phyloP scores from a whole-genome alignment of 2,797 vertebrate species.

The Rhincodon typus region DNA sequence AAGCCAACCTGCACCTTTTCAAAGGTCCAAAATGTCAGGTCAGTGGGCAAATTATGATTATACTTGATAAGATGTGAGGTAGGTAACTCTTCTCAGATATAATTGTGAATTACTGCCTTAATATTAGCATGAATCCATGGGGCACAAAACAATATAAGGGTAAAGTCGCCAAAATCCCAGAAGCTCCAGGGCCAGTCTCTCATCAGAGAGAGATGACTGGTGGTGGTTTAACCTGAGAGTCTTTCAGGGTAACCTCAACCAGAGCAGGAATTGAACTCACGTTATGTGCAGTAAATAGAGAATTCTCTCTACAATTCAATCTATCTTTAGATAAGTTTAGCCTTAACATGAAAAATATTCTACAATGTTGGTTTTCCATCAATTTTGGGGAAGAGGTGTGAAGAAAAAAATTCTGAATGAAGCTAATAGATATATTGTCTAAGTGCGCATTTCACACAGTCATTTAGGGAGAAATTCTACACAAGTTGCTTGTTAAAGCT shows the following conservation, averaged over 20 bases:
- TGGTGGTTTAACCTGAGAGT: no score
- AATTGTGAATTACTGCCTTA: not conserved
- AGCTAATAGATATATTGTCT: not conserved
- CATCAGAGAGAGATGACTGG: no score
- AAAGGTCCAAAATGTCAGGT: not conserved
- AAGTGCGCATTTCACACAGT: not conserved
- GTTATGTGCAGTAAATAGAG: not conserved
- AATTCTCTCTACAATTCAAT: not conserved
- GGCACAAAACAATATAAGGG: not conserved
- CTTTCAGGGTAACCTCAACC: no score
- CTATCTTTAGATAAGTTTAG: not conserved
- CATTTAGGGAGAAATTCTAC: not conserved
- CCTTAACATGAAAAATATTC: not conserved
- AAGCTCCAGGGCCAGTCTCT: no score
- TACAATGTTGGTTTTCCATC: not conserved
- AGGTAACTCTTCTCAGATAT: not conserved
- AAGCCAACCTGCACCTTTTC: not conserved
- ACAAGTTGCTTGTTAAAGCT: not conserved
- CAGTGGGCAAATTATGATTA: no score
- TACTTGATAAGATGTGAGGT: not conserved
- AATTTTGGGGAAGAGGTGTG: not conserved
- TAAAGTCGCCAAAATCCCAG: no score
- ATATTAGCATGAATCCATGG: not conserved
- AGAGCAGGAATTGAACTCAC: no score
- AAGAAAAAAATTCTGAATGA: not conserved